phyloP scores from a whole-genome alignment of 2,113 vertebrate genomes.

The Bubo bubo region DNA sequence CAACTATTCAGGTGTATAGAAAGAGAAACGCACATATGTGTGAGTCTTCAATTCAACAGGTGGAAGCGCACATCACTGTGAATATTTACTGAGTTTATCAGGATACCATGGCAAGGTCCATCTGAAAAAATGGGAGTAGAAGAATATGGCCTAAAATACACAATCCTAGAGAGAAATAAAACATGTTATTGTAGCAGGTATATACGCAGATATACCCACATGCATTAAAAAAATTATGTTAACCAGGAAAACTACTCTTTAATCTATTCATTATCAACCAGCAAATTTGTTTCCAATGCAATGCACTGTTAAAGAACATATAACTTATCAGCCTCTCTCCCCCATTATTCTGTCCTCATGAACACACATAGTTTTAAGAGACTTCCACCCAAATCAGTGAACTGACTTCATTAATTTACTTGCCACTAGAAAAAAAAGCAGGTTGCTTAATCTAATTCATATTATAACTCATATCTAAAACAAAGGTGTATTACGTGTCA shows the following conservation, averaged over 20 bases:
- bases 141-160: neutral
- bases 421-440: neutral
- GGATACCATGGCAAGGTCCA: neutral
- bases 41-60: neutral
- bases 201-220: neutral
- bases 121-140: neutral
- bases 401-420: neutral
- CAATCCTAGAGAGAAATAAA: neutral
- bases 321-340: neutral
- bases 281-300: neutral
- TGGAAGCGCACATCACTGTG: neutral
- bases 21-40: neutral
- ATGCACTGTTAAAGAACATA: neutral
- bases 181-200: neutral
- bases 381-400: neutral
- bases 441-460: neutral
- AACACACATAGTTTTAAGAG: neutral
- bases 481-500: fast-evolving
- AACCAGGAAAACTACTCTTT: neutral
- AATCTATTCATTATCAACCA: neutral
- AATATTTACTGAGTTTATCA: neutral
- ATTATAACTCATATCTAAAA: neutral
- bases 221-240: fast-evolving
- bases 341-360: neutral
- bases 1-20: neutral